Evolutionary conservation across 1,140 invertebrate species (phyloP).

Genomic region (Linepithema humile): DNA sequence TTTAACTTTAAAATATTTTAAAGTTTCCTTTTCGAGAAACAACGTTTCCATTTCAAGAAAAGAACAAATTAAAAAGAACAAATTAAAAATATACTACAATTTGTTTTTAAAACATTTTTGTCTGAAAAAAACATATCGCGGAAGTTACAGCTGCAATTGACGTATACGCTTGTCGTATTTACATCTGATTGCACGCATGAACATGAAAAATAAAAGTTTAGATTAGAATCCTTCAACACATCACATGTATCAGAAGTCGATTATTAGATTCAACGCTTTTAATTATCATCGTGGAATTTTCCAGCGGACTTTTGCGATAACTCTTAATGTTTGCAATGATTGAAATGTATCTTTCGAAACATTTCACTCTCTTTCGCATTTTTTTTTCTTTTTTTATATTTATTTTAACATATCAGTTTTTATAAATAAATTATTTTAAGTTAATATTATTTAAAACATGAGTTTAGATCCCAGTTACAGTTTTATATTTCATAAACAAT

Average conservation of each 20-base stretch:
- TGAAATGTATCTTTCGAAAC: neutral
- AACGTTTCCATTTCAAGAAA: no score
- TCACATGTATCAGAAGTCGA: neutral
- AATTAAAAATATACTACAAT: neutral
- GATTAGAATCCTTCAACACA: neutral
- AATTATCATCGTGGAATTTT: neutral
- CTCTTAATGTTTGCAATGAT: neutral
- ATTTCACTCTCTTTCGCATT: neutral
- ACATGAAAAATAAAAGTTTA: neutral
- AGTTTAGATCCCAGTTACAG: neutral
- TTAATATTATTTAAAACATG: neutral
- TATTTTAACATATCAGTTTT: constrained; percentile 80
- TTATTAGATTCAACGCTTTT: neutral
- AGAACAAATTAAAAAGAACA: no score
- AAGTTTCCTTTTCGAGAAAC: neutral
- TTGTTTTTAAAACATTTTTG: neutral
- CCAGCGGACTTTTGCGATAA: neutral
- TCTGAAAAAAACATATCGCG: neutral
- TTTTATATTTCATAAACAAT: neutral
- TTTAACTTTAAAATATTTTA: neutral
- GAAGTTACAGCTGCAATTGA: neutral
- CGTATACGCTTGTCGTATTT: neutral
- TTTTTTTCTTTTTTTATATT: no score
- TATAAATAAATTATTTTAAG: neutral
- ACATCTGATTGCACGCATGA: neutral